Evolutionary conservation across 2,113 vertebrate species (phyloP).

Genomic region (Seriola quinqueradiata): DNA sequence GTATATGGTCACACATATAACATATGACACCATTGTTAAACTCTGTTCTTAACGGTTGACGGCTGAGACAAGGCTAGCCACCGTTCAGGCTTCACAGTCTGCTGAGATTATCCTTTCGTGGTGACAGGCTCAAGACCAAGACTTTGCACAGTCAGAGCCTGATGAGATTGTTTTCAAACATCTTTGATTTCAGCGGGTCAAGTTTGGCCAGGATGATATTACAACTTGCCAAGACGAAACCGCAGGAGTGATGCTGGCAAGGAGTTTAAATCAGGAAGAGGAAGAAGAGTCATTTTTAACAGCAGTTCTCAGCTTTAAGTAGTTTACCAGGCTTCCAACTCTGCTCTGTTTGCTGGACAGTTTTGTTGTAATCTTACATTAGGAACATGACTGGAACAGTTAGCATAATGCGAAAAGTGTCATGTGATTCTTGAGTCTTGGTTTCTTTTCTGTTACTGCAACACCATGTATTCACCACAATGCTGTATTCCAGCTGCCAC

Average conservation of each 20-base stretch:
- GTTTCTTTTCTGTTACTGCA: background rate
- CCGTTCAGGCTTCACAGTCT: background rate
- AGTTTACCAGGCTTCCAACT: conserved; percentile 3
- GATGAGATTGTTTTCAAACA: conserved; percentile 39
- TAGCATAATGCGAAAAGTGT: background rate
- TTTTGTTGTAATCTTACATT: conserved; percentile 18
- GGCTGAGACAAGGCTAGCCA: background rate
- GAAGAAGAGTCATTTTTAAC: background rate
- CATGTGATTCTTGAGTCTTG: background rate
- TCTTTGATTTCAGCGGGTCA: conserved; percentile 29
- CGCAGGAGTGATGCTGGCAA: conserved; percentile 32
- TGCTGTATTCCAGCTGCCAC: background rate
- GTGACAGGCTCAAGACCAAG: conserved; percentile 34
- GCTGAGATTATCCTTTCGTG: conserved; percentile 37
- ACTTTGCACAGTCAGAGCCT: conserved; percentile 39
- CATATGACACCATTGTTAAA: background rate
- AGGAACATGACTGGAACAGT: background rate
- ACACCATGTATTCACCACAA: background rate
- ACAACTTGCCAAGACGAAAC: background rate
- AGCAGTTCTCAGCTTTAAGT: conserved; percentile 9
- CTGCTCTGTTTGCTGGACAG: background rate
- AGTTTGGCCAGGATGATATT: background rate
- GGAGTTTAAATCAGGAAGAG: background rate
- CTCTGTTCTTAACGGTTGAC: background rate
- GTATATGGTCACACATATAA: background rate